These are phyloP conservation scores for Linyphia triangularis DNA, from an alignment of 2,888 invertebrate species.

Conservation along the genomic window DNA sequence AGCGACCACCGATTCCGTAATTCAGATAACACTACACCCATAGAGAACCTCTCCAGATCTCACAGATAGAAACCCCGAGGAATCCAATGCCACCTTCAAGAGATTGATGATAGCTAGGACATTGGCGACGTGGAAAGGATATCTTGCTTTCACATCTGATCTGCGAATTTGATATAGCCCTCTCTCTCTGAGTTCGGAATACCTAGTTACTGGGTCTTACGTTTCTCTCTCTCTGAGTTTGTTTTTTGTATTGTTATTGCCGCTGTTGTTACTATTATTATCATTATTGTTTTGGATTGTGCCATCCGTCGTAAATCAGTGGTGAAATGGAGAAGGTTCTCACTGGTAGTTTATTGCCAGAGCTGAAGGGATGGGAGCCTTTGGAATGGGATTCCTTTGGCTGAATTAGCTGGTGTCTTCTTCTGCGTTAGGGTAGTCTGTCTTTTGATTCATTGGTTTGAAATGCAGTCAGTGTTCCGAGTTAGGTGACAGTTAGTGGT, in stretches of 20 bases:
- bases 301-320: constrained; percentile 62
- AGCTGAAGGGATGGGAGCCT: too few species aligned
- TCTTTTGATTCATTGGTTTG: too few species aligned
- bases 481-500: too few species aligned
- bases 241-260: neutral
- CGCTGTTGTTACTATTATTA: neutral
- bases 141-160: constrained; percentile 61
- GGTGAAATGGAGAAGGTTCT: constrained; percentile 11
- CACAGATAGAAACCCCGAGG: constrained; percentile 44
- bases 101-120: constrained; percentile 68
- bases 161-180: constrained; percentile 60
- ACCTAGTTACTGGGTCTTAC: neutral
- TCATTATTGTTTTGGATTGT: too few species aligned
- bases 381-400: too few species aligned
- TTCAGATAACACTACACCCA: constrained; percentile 47
- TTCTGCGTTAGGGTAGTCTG: too few species aligned
- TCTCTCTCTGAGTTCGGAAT: constrained; percentile 18
- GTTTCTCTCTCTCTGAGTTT: neutral
- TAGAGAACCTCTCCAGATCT: constrained; percentile 2
- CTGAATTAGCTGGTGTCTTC: too few species aligned
- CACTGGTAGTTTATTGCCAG: neutral
- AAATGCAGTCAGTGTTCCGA: too few species aligned
- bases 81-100: constrained; percentile 35
- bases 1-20: constrained; percentile 37
- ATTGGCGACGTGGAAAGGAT: constrained; percentile 46